Evolutionary conservation across 1,140 invertebrate species (phyloP).

Genomic region (Dreissena polymorpha): DNA sequence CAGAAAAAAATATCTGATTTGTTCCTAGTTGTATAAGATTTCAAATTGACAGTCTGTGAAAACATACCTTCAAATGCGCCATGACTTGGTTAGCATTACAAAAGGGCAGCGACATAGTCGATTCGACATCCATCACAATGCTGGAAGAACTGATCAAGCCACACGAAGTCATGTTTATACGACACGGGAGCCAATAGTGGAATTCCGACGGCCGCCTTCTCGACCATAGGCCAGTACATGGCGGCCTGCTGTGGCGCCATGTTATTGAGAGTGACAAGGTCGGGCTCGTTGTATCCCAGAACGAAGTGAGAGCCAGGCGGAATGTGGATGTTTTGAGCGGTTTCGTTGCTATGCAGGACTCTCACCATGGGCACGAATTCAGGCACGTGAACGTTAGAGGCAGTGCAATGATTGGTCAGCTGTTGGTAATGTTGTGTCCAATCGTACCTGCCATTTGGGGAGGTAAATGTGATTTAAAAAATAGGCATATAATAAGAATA

Average conservation of each 20-base stretch:
- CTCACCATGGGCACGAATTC: too few relatives aligned
- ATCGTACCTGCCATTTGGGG: conserved; percentile 1
- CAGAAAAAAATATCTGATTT: too few relatives aligned
- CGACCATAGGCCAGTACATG: conserved; percentile 17
- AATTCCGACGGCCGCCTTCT: not conserved
- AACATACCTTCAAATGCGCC: conserved; percentile 17
- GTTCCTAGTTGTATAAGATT: too few relatives aligned
- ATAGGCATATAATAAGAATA: too few relatives aligned
- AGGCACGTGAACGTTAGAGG: too few relatives aligned
- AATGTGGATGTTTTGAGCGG: too few relatives aligned
- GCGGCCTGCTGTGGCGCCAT: conserved; percentile 15
- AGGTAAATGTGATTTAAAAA: too few relatives aligned
- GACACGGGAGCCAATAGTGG: conserved; percentile 19
- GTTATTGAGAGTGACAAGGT: conserved; percentile 9
- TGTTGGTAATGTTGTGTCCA: not conserved
- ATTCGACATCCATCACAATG: conserved; percentile 50
- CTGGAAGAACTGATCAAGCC: conserved; percentile 58
- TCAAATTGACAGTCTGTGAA: too few relatives aligned
- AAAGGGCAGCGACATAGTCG: conserved; percentile 51
- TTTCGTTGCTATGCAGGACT: too few relatives aligned
- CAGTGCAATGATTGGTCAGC: too few relatives aligned
- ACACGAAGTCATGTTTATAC: conserved; percentile 15
- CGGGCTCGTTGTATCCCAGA: conserved; percentile 25
- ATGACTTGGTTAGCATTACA: conserved; percentile 46
- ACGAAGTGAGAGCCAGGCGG: conserved; percentile 2